A percentile compares a stretch with the other conserved stretches of the same genome.
Evolutionary conservation across 2,113 vertebrate species (phyloP).

Genomic region (Xenopus tropicalis): DNA sequence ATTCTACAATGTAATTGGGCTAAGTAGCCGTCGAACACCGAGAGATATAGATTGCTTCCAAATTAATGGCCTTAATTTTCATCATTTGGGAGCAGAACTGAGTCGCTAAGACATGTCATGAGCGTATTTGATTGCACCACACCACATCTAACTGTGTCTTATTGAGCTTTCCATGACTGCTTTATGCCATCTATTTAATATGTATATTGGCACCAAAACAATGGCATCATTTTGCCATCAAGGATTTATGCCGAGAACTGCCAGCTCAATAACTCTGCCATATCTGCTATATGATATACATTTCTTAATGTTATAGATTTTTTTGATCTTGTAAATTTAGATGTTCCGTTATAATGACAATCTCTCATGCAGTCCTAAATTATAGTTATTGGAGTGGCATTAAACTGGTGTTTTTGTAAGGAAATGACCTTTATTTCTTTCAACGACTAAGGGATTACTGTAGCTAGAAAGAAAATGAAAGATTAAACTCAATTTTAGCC

Average conservation of each 20-base stretch:
- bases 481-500: too few species aligned
- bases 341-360: background rate
- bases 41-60: background rate
- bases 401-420: background rate
- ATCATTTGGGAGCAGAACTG: background rate
- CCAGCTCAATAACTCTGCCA: background rate
- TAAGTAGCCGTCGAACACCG: background rate
- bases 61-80: background rate
- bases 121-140: background rate
- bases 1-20: background rate
- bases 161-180: background rate
- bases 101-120: background rate
- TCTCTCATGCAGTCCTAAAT: background rate
- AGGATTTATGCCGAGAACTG: background rate
- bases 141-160: background rate
- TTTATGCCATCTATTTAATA: background rate
- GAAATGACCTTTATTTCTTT: background rate
- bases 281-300: background rate
- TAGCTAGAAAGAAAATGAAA: too few species aligned
- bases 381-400: background rate
- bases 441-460: too few species aligned
- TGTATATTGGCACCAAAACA: background rate
- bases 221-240: background rate
- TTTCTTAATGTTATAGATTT: constrained; percentile 1
- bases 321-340: background rate